Evolutionary conservation across 2,113 vertebrate species (phyloP), one percentile per base, ranked within the genome.

Genomic region (Caranx ignobilis): DNA sequence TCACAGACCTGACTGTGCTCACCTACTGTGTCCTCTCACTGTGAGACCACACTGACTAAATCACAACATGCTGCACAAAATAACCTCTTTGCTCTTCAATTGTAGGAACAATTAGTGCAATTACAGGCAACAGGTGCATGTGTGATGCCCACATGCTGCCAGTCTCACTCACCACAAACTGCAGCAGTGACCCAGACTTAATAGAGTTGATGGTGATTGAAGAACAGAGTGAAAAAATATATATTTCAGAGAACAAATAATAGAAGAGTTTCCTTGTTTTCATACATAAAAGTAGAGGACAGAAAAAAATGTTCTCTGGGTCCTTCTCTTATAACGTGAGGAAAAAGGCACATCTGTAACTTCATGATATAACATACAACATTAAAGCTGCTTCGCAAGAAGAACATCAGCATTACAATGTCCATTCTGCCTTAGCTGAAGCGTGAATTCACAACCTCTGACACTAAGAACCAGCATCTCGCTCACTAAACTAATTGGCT

Each of bases 41-140:
- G 65, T 71, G 75, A 54, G 34, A n/a, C 19, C 55, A 18, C 48
- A n/a, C 41, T 55, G 48, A 35, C 76, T 61, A 45, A 69, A 50
- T 18, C 13, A 2, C n/a, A 10, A 54, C 59, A 57, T 18, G 19
- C 16, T 60, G 72, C 12, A 0, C 37, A 2, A 45, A 74, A 74
- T 73, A 56, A 56, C 0, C 6, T 2, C 16, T 21, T 11, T 57
- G 5, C 31, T 52, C 26, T 48, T 62, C 13, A 59, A 56, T 62
- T 11, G 41, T 19, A 69, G 32, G 2, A 66, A 26, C 26, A 26
- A 26, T 26, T 26, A 26, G 26, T 26, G 26, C 26, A 26, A 26
- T 26, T 26, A 26, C 1, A 1, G 26, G 26, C 26, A 26, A 26
- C 26, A 26, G 26, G 26, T 26, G 26, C 26, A 26, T 26, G 26